These are phyloP conservation scores for Cryptoprocta ferox DNA, from an alignment of 2,797 vertebrate genomes.

Conservation along the genomic window DNA sequence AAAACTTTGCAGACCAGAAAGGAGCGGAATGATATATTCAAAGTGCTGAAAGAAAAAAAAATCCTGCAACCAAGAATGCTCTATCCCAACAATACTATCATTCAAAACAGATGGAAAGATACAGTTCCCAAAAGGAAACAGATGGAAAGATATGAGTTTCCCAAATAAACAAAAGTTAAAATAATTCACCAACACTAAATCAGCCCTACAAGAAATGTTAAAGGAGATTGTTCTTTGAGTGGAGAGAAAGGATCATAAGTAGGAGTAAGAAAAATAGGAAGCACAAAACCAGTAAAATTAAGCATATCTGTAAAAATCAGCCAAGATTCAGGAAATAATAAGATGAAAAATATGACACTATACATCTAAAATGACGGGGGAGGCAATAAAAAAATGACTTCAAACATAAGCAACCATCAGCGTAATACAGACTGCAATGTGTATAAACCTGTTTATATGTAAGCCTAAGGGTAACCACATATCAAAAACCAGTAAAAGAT, in stretches of 20 bases:
- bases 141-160: neutral
- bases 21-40: neutral
- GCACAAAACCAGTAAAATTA: neutral
- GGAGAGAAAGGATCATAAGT: neutral
- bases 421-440: neutral
- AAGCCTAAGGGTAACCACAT: neutral
- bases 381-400: neutral
- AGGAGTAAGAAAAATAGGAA: neutral
- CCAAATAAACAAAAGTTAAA: neutral
- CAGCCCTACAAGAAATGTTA: neutral
- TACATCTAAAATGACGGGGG: neutral
- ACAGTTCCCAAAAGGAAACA: neutral
- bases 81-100: neutral
- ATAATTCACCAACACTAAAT: neutral
- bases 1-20: neutral
- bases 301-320: neutral
- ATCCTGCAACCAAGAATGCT: neutral
- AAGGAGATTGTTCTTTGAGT: neutral
- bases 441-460: neutral
- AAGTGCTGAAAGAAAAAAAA: neutral
- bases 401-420: neutral
- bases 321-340: neutral
- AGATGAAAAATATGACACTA: neutral
- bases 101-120: neutral
- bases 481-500: neutral